These are phyloP conservation scores for Zaprionus nigranus DNA, from an alignment of 1,140 invertebrate species.

Conservation along the genomic window DNA sequence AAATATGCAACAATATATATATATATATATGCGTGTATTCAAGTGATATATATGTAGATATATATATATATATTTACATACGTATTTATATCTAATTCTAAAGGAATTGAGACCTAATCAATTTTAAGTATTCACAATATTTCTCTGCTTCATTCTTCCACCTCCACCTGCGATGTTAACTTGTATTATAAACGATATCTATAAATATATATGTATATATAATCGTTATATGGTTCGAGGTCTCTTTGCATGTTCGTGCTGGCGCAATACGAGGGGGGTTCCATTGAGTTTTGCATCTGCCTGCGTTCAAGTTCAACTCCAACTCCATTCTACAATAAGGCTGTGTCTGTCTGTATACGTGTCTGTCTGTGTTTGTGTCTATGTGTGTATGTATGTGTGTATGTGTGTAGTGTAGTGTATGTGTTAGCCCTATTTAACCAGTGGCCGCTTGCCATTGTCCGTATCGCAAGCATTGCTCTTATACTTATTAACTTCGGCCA, in stretches of 20 bases:
- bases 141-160: neutral
- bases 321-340: neutral
- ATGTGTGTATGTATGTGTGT: conserved; percentile 6
- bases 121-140: neutral
- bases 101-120: conserved; percentile 2
- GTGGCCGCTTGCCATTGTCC: conserved; percentile 94
- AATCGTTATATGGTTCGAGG: neutral
- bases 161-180: neutral
- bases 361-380: neutral
- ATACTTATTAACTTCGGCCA: conserved; percentile 96
- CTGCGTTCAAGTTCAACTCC: conserved; percentile 26
- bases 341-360: neutral
- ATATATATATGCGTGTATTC: conserved; percentile 5
- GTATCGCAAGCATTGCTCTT: conserved; percentile 96
- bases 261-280: neutral
- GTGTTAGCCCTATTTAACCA: conserved; percentile 91
- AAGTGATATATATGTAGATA: conserved; percentile 10
- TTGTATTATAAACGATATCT: conserved; percentile 1
- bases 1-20: conserved; percentile 17
- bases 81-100: conserved; percentile 13
- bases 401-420: conserved; percentile 40
- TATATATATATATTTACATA: neutral
- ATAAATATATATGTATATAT: conserved; percentile 20
- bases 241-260: neutral
- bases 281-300: conserved; percentile 9